Evolutionary conservation across 1,140 invertebrate genomes (phyloP), one percentile per base, ranked within the genome.

Genomic region (Philotrypesis tridentata): DNA sequence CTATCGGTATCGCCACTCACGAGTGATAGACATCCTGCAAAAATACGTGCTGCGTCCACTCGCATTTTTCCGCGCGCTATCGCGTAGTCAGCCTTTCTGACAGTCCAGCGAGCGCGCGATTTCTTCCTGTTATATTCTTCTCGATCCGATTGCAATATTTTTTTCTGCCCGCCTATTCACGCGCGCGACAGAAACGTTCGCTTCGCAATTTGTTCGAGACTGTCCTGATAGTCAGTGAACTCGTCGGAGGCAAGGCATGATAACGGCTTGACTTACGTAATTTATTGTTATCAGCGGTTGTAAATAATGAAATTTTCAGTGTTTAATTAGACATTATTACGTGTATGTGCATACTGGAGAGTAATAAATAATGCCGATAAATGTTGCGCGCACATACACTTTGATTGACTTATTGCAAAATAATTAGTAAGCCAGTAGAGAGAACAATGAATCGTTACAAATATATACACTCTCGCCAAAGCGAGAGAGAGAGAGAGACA

Each of bases 401-500:
- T 33, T 70, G 67, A 70, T 70, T 70, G 67, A 70, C 17, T 33
- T 70, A 70, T 70, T 70, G 67, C 67, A 70, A 70, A 70, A 70
- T 70, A 70, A 70, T 70, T 70, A 70, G 67, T 70, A 70, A 70
- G 21, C 31, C 21, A 37, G 67, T 17, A 33, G 29, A 37, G 37
- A n/a, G 67, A 70, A 70, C 27, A 70, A 70, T 33, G 67, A 55
- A 17, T 55, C 48, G 48, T 6, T n/a, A 55, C 48, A 17, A 55
- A n/a, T 55, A 17, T 55, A 55, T 17, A 17, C 43, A 5, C 40
- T n/a, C n/a, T n/a, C n/a, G n/a, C n/a, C n/a, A n/a, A n/a, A n/a
- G n/a, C n/a, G n/a, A n/a, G n/a, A n/a, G n/a, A n/a, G n/a, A n/a
- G n/a, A n/a, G n/a, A n/a, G 9, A 37, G 33, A 37, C 4, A 37